Evolutionary conservation across 2,113 vertebrate species (phyloP).

Genomic region (Mugil cephalus): DNA sequence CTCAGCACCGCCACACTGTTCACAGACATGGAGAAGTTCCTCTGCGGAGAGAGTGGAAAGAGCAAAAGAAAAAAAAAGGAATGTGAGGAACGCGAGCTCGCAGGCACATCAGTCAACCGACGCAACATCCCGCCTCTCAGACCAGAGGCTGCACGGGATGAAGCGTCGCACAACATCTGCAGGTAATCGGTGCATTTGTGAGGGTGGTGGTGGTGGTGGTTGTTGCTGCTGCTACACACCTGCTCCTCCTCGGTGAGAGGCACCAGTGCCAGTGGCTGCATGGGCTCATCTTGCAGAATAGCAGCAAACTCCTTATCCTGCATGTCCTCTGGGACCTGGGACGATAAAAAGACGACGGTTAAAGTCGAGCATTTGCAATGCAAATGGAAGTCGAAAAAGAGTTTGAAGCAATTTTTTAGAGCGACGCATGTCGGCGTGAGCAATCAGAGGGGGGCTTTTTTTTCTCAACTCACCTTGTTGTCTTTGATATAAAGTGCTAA

Average conservation of each 20-base stretch:
- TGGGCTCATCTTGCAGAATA: conserved; percentile 92
- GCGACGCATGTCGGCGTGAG: too few species aligned
- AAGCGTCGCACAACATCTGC: conserved; percentile 7
- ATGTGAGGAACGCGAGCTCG: conserved; percentile 66
- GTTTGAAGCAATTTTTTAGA: too few species aligned
- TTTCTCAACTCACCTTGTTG: conserved; percentile 85
- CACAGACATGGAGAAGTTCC: conserved; percentile 96
- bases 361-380: neutral
- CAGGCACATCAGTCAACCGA: conserved; percentile 36
- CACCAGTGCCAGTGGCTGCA: conserved; percentile 91
- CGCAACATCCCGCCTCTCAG: conserved; percentile 12
- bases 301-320: conserved; percentile 93
- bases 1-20: conserved; percentile 95
- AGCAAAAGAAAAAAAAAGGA: conserved; percentile 55
- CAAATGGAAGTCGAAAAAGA: neutral
- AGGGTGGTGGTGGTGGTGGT: too few species aligned
- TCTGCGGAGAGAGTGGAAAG: conserved; percentile 77
- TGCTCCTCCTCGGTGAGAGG: conserved; percentile 94
- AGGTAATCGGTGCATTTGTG: conserved; percentile 4
- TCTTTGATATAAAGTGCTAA: conserved; percentile 96
- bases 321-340: conserved; percentile 92
- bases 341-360: conserved; percentile 7
- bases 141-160: neutral
- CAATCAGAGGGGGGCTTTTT: too few species aligned
- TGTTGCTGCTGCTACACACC: conserved; percentile 81